Conservation (phyloP, 2,113 vertebrate species). For the Onychostoma macrolepis region DNA sequence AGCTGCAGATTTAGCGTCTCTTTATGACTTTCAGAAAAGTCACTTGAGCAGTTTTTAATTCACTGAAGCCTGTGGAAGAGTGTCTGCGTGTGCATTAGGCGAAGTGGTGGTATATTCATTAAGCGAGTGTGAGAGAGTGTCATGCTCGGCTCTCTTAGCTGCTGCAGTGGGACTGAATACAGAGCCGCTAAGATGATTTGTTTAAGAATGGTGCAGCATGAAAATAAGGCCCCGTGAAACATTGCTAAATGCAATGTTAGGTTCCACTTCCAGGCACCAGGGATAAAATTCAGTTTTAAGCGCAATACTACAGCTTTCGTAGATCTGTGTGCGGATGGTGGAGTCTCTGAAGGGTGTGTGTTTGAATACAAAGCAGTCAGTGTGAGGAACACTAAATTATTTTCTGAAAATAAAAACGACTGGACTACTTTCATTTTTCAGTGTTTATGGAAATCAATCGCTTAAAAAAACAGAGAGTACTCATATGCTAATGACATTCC, state of each 20-base stretch:
- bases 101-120: conserved; percentile 43
- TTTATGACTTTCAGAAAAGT: conserved; percentile 51
- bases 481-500: conserved; percentile 21
- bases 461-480: background rate
- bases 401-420: conserved; percentile 6
- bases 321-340: conserved; percentile 8
- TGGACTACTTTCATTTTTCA: conserved; percentile 24
- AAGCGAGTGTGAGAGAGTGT: background rate
- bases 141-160: conserved; percentile 15
- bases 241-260: conserved; percentile 2
- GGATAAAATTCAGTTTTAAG: background rate
- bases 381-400: background rate
- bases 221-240: conserved; percentile 29
- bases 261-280: background rate
- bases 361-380: conserved; percentile 23
- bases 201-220: conserved; percentile 14
- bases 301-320: background rate
- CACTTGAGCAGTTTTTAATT: conserved; percentile 29
- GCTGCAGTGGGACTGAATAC: background rate
- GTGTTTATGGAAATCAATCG: conserved; percentile 32
- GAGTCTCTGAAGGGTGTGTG: conserved; percentile 6
- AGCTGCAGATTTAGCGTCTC: conserved; percentile 44
- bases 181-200: background rate
- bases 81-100: conserved; percentile 13
- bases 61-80: conserved; percentile 5